Evolutionary conservation across 92 coral and sea anemone genomes (phyloP).

Genomic region (Parazoanthus swiftii): DNA sequence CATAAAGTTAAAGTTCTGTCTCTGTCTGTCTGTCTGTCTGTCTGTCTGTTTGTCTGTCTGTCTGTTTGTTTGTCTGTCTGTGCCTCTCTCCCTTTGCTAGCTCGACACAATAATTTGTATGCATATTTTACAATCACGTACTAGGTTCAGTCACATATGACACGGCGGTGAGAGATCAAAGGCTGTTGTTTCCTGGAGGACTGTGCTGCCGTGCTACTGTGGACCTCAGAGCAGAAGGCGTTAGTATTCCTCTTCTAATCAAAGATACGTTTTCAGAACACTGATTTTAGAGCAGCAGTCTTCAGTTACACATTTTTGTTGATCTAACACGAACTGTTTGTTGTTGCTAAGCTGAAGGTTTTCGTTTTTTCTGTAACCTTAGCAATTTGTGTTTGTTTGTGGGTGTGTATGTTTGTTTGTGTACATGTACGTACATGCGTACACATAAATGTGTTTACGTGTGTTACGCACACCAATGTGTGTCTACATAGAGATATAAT

Average conservation of each 20-base stretch:
- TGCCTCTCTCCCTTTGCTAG: neutral
- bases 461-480: no score
- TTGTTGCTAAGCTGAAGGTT: no score
- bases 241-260: constrained; percentile 30
- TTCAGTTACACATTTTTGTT: neutral
- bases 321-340: neutral
- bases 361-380: no score
- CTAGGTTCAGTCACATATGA: constrained; percentile 76
- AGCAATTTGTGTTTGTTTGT: neutral
- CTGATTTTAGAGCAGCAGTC: neutral
- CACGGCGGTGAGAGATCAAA: constrained; percentile 73
- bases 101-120: neutral
- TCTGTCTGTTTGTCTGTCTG: no score
- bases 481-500: no score
- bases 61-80: neutral
- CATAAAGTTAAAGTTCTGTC: no score
- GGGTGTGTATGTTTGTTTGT: neutral
- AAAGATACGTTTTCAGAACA: no score
- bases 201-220: constrained; percentile 83
- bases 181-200: constrained; percentile 87
- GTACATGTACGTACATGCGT: neutral
- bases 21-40: no score
- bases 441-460: neutral
- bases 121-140: neutral
- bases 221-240: constrained; percentile 92